phyloP scores from a whole-genome alignment of 2,888 invertebrate genomes.

The Lepetodrilus schrolli region DNA sequence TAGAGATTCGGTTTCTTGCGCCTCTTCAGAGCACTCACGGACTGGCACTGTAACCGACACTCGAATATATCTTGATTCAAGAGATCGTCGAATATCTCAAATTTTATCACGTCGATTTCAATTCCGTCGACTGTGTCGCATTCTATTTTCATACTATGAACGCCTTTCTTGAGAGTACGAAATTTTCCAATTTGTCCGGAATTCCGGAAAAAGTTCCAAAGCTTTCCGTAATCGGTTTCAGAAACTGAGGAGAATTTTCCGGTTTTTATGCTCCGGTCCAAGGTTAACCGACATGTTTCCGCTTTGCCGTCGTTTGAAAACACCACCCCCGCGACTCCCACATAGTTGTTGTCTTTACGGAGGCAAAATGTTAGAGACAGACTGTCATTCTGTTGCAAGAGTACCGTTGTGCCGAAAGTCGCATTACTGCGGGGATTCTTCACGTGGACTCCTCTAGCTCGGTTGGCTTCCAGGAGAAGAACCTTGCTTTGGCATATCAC shows the following conservation, averaged over 20 bases:
- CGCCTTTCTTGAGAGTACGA: slow-evolving; percentile 1
- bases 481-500: background rate
- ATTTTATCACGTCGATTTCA: slow-evolving; percentile 50
- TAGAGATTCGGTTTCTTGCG: background rate
- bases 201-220: slow-evolving; percentile 37
- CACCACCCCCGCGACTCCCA: slow-evolving; percentile 14
- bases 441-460: background rate
- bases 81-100: slow-evolving; percentile 39
- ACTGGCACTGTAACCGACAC: slow-evolving; percentile 49
- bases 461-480: background rate
- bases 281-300: slow-evolving; percentile 15
- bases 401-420: background rate
- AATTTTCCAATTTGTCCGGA: slow-evolving; percentile 2
- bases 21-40: background rate
- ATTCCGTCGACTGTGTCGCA: slow-evolving; percentile 44
- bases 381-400: background rate
- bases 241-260: slow-evolving; percentile 31
- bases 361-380: slow-evolving; percentile 6
- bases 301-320: slow-evolving; percentile 38
- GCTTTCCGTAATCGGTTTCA: slow-evolving; percentile 1
- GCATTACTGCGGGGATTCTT: background rate
- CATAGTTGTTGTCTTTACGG: background rate
- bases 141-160: slow-evolving; percentile 8
- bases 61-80: slow-evolving; percentile 41
- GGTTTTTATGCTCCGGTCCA: slow-evolving; percentile 11